Base-by-base conservation (phyloP, 2,113 vertebrate species). In the Paracanthobrama guichenoti region DNA sequence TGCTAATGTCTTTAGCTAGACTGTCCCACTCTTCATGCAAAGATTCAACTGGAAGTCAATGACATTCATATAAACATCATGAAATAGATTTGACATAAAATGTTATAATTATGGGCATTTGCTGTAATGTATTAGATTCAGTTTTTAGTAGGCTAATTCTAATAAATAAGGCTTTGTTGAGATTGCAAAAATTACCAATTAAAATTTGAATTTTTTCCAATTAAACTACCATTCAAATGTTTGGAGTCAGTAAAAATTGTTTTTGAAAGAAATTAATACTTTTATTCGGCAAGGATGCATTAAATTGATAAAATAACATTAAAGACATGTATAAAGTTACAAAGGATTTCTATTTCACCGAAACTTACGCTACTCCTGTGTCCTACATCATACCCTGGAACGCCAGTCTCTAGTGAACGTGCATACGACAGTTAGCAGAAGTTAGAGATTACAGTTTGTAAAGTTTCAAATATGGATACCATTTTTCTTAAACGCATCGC, bases 11-110 rank as follows among this genome's bases (percentile, higher is more conserved):
- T 88, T 92, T 78, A 2, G 91, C 84, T 57, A 93, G 20, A 74
- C 28, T 67, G 64, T 39, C 28, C 88, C 92, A 94, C 26, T 92
- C 86, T n/a, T 85, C 90, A 73, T 93, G 86, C 28, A 95, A 79
- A 31, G 87, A 75, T 53, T 92, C 87, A 83, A 93, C 94, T 95
- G 83, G 2, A 80, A 53, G 9, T 79, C 46, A 11, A n/a, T 79
- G 53, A 28, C 3, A 3, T 66, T 66, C 64, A 35, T 9, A 10
- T 66, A 66, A 35, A 66, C 31, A 80, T 4, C 66, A 28, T 73
- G 9, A 50, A 55, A 28, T 64, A 16, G 12, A 2, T 62, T 14
- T 16, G 13, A 64, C 26, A 62, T 13, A 14, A 69, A 11, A 69
- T 6, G 20, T 2, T 22, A 14, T 16, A 16, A 64, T 2, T 64